Conservation (phyloP, 1,140 invertebrate species). For the Drosophila paulistorum region DNA sequence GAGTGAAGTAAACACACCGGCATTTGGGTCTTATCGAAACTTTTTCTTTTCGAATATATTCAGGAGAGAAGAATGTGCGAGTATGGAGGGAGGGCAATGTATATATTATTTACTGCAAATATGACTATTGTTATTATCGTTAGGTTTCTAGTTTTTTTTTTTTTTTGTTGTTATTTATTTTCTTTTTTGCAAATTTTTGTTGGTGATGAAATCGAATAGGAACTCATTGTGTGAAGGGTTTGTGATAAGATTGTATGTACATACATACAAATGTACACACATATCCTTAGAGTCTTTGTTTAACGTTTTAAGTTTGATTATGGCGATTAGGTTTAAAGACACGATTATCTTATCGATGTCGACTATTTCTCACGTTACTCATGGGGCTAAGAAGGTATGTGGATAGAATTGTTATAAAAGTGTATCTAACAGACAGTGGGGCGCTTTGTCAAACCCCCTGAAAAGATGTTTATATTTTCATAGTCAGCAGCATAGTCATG, state of each 20-base stretch:
- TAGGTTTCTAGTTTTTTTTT: background rate
- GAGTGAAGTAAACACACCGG: slow-evolving; percentile 71
- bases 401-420: too few relatives aligned
- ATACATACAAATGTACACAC: too few relatives aligned
- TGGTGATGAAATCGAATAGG: slow-evolving; percentile 7
- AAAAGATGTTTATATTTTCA: too few relatives aligned
- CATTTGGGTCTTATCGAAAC: slow-evolving; percentile 64
- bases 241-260: background rate
- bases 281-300: background rate
- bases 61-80: too few relatives aligned
- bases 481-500: too few relatives aligned
- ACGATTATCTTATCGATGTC: background rate
- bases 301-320: background rate
- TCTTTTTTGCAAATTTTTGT: slow-evolving; percentile 20
- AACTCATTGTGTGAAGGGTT: slow-evolving; percentile 2
- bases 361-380: background rate
- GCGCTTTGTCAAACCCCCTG: too few relatives aligned
- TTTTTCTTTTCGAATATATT: slow-evolving; percentile 26
- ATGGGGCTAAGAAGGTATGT: background rate
- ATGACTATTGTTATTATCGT: slow-evolving; percentile 27
- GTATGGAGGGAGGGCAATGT: slow-evolving; percentile 26
- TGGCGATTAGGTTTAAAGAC: background rate
- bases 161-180: slow-evolving; percentile 11
- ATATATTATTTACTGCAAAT: slow-evolving; percentile 3
- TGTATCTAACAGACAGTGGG: too few relatives aligned